phyloP scores from a whole-genome alignment of 2,113 vertebrate genomes.

The Serinus canaria region DNA sequence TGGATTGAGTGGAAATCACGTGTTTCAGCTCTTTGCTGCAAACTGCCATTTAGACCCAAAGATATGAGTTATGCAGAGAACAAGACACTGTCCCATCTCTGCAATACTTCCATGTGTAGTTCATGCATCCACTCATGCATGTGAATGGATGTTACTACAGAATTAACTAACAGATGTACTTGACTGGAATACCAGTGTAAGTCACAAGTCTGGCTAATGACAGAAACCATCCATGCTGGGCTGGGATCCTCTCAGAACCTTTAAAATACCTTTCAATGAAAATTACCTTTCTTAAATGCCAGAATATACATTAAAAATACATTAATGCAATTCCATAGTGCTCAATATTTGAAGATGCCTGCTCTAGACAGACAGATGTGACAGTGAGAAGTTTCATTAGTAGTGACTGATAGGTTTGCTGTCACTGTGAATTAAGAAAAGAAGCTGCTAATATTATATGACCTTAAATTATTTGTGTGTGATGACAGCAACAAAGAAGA shows the following conservation, averaged over 20 bases:
- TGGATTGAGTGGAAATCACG: background rate
- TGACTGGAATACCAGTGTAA: background rate
- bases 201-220: background rate
- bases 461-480: background rate
- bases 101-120: background rate
- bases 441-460: background rate
- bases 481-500: background rate
- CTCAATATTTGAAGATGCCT: background rate
- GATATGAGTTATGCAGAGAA: background rate
- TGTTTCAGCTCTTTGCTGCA: background rate
- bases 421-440: background rate
- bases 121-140: background rate
- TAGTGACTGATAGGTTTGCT: background rate
- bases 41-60: background rate
- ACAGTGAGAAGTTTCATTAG: background rate
- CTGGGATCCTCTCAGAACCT: background rate
- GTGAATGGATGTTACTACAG: background rate
- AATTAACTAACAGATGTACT: background rate
- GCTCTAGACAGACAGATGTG: background rate
- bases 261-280: background rate
- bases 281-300: background rate
- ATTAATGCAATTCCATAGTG: background rate
- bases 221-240: background rate
- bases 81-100: background rate
- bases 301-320: background rate